A percentile compares a stretch with the other conserved stretches of the same genome.
Evolutionary conservation across 2,888 invertebrate genomes (phyloP).

Genomic region (Seladonia tumulorum): DNA sequence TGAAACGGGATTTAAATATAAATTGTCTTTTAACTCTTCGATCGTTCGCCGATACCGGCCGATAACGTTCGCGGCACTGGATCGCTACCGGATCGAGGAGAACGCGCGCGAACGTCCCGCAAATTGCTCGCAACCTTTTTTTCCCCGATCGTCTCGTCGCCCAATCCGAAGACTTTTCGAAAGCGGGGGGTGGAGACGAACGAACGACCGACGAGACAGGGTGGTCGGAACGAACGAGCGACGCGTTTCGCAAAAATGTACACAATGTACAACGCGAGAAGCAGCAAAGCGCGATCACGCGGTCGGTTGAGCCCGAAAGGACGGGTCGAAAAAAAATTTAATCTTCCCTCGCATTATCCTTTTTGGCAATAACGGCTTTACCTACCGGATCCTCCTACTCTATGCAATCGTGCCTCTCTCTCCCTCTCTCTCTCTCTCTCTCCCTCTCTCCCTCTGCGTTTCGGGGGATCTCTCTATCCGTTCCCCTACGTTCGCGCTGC

Average conservation of each 20-base stretch:
- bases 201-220: background rate
- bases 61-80: background rate
- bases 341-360: constrained; percentile 79
- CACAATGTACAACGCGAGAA: constrained; percentile 60
- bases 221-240: background rate
- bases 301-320: constrained; percentile 59
- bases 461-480: background rate
- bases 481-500: background rate
- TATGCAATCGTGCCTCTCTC: constrained; percentile 18
- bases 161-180: background rate
- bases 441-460: constrained; percentile 1
- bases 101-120: background rate
- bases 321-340: constrained; percentile 74
- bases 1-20: constrained; percentile 60
- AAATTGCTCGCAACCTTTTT: background rate
- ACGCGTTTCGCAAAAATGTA: constrained; percentile 54
- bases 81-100: background rate
- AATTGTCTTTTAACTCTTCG: constrained; percentile 46
- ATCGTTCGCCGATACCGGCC: constrained; percentile 15
- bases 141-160: background rate
- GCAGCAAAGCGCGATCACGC: constrained; percentile 65
- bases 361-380: constrained; percentile 77
- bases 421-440: constrained; percentile 12
- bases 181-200: background rate
- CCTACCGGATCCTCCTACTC: constrained; percentile 62